Evolutionary conservation across 1,140 invertebrate species (phyloP).

Genomic region (Leptestheria dahalacensis): DNA sequence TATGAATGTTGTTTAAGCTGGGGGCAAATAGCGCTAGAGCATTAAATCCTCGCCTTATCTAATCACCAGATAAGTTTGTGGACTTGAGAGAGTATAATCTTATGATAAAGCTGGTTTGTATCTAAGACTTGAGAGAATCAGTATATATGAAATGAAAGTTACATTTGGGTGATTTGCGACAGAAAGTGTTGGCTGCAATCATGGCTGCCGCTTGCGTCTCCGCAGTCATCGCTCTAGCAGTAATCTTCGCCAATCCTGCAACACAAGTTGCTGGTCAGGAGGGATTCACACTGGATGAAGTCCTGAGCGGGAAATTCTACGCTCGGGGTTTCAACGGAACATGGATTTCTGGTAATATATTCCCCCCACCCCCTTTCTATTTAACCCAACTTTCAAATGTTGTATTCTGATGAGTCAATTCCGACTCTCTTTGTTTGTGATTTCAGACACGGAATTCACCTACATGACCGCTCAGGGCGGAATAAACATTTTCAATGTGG

Average conservation of each 20-base stretch:
- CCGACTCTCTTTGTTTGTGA: conserved; percentile 6
- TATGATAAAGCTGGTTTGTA: too few relatives aligned
- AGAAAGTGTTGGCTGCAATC: not conserved
- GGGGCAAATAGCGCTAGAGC: too few relatives aligned
- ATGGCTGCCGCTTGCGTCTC: conserved; percentile 12
- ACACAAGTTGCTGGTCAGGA: conserved; percentile 11
- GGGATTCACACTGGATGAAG: conserved; percentile 22
- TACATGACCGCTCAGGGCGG: conserved; percentile 18
- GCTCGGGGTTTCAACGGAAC: conserved; percentile 23
- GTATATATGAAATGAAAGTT: too few relatives aligned
- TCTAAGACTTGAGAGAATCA: too few relatives aligned
- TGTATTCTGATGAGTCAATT: not conserved
- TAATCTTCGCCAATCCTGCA: not conserved
- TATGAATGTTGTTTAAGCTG: too few relatives aligned
- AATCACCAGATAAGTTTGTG: too few relatives aligned
- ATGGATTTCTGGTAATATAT: conserved; percentile 24
- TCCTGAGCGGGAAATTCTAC: conserved; percentile 22
- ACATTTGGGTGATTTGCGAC: not conserved
- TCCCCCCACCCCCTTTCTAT: conserved; percentile 6
- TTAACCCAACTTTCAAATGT: not conserved
- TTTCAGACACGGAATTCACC: conserved; percentile 21
- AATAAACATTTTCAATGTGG: conserved; percentile 20
- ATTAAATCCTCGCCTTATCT: too few relatives aligned
- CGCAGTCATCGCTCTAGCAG: conserved; percentile 8
- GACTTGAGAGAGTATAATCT: too few relatives aligned